phyloP scores from a whole-genome alignment of 2,888 invertebrate genomes.

The Leptogaster cylindrica region DNA sequence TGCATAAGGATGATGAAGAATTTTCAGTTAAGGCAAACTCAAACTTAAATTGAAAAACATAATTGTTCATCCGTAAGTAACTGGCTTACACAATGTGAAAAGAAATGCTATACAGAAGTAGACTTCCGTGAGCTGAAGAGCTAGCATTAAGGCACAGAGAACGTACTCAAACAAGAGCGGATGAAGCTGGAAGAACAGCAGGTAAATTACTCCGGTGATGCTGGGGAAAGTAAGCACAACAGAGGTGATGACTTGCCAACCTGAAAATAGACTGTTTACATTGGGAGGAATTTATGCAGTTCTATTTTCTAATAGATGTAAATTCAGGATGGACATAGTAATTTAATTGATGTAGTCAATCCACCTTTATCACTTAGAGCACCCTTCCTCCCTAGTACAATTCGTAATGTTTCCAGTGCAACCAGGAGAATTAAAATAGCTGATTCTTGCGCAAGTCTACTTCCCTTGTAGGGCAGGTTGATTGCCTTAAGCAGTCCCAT shows the following conservation, averaged over 20 bases:
- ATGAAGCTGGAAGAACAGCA: constrained; percentile 87
- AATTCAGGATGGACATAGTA: no score
- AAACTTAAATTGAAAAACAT: not conserved
- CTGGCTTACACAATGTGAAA: constrained; percentile 68
- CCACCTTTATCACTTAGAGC: constrained; percentile 59
- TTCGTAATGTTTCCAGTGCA: constrained; percentile 79
- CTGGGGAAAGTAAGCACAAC: constrained; percentile 83
- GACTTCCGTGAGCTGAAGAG: constrained; percentile 72
- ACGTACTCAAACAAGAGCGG: constrained; percentile 87
- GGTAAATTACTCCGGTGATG: constrained; percentile 81
- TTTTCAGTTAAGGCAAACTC: not conserved
- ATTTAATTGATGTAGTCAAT: no score
- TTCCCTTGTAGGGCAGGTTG: constrained; percentile 75
- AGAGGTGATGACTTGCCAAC: constrained; percentile 80
- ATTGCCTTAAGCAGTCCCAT: constrained; percentile 82
- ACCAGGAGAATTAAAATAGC: constrained; percentile 78
- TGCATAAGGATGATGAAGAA: not conserved
- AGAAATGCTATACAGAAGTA: constrained; percentile 68
- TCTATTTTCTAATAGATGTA: no score
- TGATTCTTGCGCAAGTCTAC: constrained; percentile 73
- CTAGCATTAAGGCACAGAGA: constrained; percentile 83
- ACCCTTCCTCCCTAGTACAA: constrained; percentile 84
- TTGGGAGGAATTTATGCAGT: no score
- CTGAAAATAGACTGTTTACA: constrained; percentile 68
- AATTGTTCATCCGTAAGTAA: constrained; percentile 64